These are phyloP conservation scores for Pelecanus crispus DNA, from an alignment of 2,113 vertebrate species.

Conservation along the genomic window DNA sequence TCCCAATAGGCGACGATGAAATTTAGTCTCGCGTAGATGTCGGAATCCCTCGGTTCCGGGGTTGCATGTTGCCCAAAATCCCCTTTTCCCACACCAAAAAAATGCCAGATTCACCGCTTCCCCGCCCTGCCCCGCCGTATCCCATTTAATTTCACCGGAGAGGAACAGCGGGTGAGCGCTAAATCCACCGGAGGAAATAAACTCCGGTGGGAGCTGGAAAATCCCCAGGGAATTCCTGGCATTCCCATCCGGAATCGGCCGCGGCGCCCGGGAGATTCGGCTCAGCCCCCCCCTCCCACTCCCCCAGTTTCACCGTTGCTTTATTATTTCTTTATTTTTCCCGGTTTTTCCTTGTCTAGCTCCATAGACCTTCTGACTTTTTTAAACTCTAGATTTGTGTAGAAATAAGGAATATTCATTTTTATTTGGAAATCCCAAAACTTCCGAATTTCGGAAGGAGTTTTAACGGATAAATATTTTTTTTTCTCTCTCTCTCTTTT, in stretches of 20 bases:
- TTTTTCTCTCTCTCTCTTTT: too few species aligned
- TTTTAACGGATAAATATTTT: slow-evolving; percentile 46
- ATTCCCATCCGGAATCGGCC: background rate
- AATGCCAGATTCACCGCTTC: too few species aligned
- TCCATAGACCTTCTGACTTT: slow-evolving; percentile 65
- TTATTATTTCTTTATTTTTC: background rate
- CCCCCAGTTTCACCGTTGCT: slow-evolving; percentile 38
- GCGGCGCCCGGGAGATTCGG: background rate
- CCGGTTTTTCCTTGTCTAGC: background rate
- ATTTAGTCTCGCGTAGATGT: background rate
- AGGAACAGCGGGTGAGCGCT: background rate
- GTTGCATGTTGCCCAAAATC: background rate
- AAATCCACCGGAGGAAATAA: background rate
- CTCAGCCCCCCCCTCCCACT: background rate
- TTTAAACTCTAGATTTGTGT: slow-evolving; percentile 70
- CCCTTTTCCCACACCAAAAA: background rate
- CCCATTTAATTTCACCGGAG: background rate
- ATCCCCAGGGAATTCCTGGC: background rate
- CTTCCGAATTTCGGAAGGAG: slow-evolving; percentile 50
- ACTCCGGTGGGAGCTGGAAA: background rate
- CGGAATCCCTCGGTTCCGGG: background rate
- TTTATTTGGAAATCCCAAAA: slow-evolving; percentile 68
- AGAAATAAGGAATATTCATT: slow-evolving; percentile 66
- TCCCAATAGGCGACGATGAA: background rate
- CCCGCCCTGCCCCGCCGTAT: background rate